Evolutionary conservation across 2,113 vertebrate species (phyloP), one percentile per base, ranked within the genome.

Genomic region (Tonatia bakeri): DNA sequence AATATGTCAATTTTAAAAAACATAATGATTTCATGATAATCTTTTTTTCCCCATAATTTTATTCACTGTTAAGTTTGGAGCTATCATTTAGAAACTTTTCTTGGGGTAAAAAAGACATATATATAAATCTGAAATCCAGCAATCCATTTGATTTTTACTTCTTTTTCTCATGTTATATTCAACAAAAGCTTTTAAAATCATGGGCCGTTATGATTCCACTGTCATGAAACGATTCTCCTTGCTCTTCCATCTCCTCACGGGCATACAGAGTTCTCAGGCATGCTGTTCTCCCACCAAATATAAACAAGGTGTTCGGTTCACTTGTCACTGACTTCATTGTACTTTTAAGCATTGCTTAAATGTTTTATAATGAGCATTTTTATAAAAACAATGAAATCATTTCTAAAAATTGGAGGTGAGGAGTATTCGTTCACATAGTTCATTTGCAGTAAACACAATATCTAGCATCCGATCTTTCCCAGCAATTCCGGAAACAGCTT

Each of bases 351-450:
- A 61, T 40, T 82, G 72, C 88, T 96, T 95, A 6, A 47, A 70
- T 76, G 69, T 86, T 82, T 96, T 70, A 82, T 96, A 97, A 94
- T 90, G 69, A 96, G 73, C 45, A 22, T 87, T 96, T 93, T 87
- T 95, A 87, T 90, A 38, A 94, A 92, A 96, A 91, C 91, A 95
- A 86, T 96, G 85, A 93, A 86, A 64, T 95, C 95, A 97, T 91
- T 86, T 87, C 88, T 80, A 22, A 79, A 54, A 24, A 64, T 20
- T 56, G 45, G 38, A 93, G 83, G 19, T 43, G 59, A 90, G 61
- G 54, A 47, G 4, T 69, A 38, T 87, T 38, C n/a, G 20, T 87
- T 94, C 28, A 75, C 61, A 84, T 31, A 73, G 75, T 52, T 77
- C 26, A 43, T 76, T 81, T 65, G 75, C n/a, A 28, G 54, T 86